Evolutionary conservation across 2,888 invertebrate genomes (phyloP).

Genomic region (Gisinianus flammeolus): DNA sequence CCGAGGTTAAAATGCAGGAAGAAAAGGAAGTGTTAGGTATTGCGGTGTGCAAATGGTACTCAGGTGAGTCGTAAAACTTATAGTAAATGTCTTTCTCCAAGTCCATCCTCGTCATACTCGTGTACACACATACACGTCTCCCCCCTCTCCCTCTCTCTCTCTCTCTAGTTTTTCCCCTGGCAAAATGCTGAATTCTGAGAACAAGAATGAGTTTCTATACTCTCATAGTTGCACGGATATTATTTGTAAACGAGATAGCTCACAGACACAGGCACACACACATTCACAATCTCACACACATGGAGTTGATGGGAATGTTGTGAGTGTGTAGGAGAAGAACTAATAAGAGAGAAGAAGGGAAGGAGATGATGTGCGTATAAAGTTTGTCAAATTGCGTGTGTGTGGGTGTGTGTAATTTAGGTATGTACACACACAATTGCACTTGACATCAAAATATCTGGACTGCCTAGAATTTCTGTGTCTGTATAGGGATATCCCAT

Average conservation of each 20-base stretch:
- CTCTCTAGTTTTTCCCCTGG: background rate
- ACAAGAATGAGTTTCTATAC: background rate
- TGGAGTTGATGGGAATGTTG: background rate
- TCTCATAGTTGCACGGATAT: too few species aligned
- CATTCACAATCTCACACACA: background rate
- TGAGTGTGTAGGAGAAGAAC: too few species aligned
- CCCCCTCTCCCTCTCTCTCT: constrained; percentile 5
- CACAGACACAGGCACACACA: background rate
- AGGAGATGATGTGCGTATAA: background rate
- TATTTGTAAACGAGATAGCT: background rate
- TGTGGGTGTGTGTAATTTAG: too few species aligned
- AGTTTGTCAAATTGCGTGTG: background rate
- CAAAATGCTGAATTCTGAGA: background rate
- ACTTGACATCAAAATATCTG: too few species aligned
- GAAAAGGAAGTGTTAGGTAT: constrained; percentile 37
- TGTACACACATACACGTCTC: background rate
- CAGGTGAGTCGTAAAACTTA: constrained; percentile 39
- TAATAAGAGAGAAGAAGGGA: background rate
- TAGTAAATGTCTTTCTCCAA: constrained; percentile 34
- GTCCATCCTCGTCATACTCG: background rate
- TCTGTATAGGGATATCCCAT: too few species aligned
- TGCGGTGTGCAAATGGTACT: constrained; percentile 31
- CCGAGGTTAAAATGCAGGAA: constrained; percentile 29
- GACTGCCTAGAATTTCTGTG: too few species aligned
- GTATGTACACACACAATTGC: too few species aligned